phyloP scores from a whole-genome alignment of 2,888 invertebrate species.

The Caenorhabditis sp. region DNA sequence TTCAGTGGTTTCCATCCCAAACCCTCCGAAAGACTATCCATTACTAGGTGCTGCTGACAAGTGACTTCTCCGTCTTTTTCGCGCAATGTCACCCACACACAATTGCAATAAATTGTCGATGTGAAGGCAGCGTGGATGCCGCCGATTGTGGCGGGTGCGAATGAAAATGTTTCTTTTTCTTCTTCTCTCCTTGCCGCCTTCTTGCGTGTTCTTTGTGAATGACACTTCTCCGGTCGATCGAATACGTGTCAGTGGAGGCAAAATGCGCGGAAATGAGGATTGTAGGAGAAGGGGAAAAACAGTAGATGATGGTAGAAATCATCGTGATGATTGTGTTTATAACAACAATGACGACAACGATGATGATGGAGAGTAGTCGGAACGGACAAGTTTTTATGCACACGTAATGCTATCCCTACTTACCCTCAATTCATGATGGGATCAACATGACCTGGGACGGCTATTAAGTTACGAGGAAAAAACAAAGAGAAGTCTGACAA shows the following conservation, averaged over 20 bases:
- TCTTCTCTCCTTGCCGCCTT: background rate
- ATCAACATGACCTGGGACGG: slow-evolving; percentile 20
- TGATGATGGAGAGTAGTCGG: background rate
- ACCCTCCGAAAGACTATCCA: slow-evolving; percentile 20
- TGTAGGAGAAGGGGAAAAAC: background rate
- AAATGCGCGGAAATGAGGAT: slow-evolving; percentile 4
- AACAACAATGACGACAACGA: background rate
- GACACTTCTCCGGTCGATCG: slow-evolving; percentile 21
- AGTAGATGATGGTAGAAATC: background rate
- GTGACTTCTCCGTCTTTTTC: slow-evolving; percentile 9
- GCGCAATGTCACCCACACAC: slow-evolving; percentile 23
- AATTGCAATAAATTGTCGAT: slow-evolving; percentile 49
- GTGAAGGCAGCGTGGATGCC: background rate
- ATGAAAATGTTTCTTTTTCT: slow-evolving; percentile 21
- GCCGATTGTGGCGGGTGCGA: slow-evolving; percentile 23
- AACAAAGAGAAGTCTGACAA: background rate
- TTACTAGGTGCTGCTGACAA: slow-evolving; percentile 33
- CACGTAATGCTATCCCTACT: slow-evolving; percentile 17
- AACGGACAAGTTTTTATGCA: slow-evolving; percentile 16
- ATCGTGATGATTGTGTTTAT: background rate
- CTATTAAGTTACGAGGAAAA: background rate
- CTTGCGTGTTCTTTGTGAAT: slow-evolving; percentile 31
- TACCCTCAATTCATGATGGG: slow-evolving; percentile 33
- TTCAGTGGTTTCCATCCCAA: slow-evolving; percentile 14
- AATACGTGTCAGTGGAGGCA: slow-evolving; percentile 1